Percentiles rank a stretch among this genome's conserved stretches.
These are phyloP conservation scores for Rhodophaea formosa DNA, from an alignment of 2,888 invertebrate species.

Conservation along the genomic window DNA sequence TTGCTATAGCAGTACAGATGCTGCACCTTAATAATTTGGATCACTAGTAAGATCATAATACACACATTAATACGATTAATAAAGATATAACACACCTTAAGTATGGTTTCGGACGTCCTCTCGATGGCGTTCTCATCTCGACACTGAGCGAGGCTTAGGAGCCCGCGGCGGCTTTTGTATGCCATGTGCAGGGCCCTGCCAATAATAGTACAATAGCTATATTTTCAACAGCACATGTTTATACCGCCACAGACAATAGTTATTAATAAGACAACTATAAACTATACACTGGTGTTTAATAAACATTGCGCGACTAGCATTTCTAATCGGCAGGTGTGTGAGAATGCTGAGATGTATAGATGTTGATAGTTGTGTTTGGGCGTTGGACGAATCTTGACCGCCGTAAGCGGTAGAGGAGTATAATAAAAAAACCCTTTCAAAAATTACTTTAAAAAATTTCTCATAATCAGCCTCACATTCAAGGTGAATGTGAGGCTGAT, in stretches of 20 bases:
- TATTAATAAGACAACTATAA: slow-evolving; percentile 72
- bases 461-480: too few species aligned
- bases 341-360: slow-evolving; percentile 45
- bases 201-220: slow-evolving; percentile 58
- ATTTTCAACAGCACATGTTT: slow-evolving; percentile 57
- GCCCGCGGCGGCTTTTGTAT: slow-evolving; percentile 75
- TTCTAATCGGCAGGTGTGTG: slow-evolving; percentile 54
- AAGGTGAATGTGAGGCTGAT: too few species aligned
- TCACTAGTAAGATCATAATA: background rate
- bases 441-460: too few species aligned
- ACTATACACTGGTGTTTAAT: slow-evolving; percentile 65
- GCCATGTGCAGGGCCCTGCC: slow-evolving; percentile 72
- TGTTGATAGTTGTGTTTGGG: slow-evolving; percentile 5
- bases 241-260: slow-evolving; percentile 66
- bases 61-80: background rate
- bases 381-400: background rate
- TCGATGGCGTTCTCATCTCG: slow-evolving; percentile 58
- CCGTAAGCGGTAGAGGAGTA: background rate
- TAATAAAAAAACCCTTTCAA: too few species aligned
- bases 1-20: too few species aligned
- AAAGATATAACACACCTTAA: slow-evolving; percentile 55
- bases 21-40: background rate
- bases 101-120: slow-evolving; percentile 66
- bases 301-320: slow-evolving; percentile 64
- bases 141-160: slow-evolving; percentile 67